Evolutionary conservation across 2,797 vertebrate species (phyloP).

Genomic region (Sebastes nivosus): DNA sequence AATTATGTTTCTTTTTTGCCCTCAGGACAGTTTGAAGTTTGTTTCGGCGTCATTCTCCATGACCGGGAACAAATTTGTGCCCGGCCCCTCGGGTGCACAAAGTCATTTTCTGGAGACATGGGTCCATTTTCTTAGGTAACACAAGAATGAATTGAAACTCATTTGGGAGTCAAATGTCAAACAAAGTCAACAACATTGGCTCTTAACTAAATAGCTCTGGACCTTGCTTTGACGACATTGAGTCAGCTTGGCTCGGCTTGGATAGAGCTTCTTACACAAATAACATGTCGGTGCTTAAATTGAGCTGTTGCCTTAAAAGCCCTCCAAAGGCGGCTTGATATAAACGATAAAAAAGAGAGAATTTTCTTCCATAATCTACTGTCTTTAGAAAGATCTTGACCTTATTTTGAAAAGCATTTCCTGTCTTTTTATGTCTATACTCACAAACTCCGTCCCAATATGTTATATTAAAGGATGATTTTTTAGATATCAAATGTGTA

Average conservation of each 20-base stretch:
- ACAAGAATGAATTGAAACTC: constrained; percentile 38
- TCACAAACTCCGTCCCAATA: not conserved
- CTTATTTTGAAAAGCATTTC: constrained; percentile 21
- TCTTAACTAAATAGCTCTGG: constrained; percentile 41
- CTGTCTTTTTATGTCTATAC: not conserved
- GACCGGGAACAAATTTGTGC: constrained; percentile 42
- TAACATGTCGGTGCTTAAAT: constrained; percentile 25
- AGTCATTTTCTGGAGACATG: constrained; percentile 49
- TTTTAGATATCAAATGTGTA: constrained; percentile 1
- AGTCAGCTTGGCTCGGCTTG: constrained; percentile 28
- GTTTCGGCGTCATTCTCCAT: constrained; percentile 34
- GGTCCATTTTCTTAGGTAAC: constrained; percentile 43
- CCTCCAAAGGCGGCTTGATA: constrained; percentile 12
- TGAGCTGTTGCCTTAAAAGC: constrained; percentile 28
- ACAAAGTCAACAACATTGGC: constrained; percentile 55
- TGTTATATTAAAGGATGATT: not conserved
- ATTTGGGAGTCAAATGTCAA: constrained; percentile 64
- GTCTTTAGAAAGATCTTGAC: constrained; percentile 16
- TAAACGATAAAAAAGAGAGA: constrained; percentile 4
- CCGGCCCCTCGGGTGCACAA: constrained; percentile 19
- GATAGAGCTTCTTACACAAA: constrained; percentile 29
- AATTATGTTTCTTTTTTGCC: constrained; percentile 15
- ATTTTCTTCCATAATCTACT: not conserved
- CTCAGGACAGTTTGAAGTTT: constrained; percentile 20
- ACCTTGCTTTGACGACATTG: constrained; percentile 35